Evolutionary conservation across 2,113 vertebrate species (phyloP).

Genomic region (Chloroceryle aenea): DNA sequence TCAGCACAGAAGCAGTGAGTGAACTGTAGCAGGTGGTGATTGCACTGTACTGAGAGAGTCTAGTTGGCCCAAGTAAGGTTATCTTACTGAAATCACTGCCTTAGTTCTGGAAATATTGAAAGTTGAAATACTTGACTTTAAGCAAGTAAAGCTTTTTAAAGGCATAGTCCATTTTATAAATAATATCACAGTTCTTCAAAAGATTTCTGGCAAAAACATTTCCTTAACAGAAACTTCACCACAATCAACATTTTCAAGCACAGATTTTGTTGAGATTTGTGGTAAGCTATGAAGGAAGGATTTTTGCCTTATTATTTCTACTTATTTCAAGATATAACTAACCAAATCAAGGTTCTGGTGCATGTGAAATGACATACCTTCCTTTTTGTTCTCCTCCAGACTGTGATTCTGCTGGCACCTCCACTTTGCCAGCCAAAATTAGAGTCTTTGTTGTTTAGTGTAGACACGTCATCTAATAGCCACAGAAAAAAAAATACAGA

Average conservation of each 20-base stretch:
- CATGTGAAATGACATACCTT: not conserved
- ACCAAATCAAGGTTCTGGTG: not conserved
- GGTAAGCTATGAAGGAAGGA: not conserved
- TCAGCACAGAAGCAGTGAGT: not conserved
- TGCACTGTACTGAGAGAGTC: not conserved
- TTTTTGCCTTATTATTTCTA: not conserved
- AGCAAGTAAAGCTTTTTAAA: not conserved
- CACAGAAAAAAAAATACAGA: not conserved
- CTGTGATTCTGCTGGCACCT: not conserved
- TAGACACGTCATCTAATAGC: not conserved
- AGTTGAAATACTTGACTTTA: not conserved
- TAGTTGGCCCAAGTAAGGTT: not conserved
- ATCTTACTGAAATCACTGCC: not conserved
- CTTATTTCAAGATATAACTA: not conserved
- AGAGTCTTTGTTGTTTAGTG: not conserved
- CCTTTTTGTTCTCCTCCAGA: not conserved
- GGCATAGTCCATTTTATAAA: not conserved
- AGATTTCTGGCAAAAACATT: not conserved
- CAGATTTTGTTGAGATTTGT: not conserved
- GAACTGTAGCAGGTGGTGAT: not conserved
- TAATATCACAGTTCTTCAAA: not conserved
- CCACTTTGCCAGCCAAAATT: not conserved
- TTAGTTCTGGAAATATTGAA: not conserved
- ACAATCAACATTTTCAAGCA: not conserved
- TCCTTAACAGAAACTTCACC: not conserved